These are phyloP conservation scores for Ditula angustiorana DNA, from an alignment of 2,888 invertebrate genomes.

Conservation along the genomic window DNA sequence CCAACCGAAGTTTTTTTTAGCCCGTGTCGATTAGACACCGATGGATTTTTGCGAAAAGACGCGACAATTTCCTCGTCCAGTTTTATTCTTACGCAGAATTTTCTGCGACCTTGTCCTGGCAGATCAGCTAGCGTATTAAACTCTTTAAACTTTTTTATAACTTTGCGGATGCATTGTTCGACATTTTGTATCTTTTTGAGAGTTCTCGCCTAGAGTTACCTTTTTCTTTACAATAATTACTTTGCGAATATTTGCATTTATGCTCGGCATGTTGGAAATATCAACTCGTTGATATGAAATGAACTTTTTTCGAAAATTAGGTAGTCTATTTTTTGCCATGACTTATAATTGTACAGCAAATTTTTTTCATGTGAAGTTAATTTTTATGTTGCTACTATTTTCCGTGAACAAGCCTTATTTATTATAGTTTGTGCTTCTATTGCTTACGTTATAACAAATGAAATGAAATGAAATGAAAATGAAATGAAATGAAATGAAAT, in stretches of 20 bases:
- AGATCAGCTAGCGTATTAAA: background rate
- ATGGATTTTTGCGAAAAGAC: background rate
- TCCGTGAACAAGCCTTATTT: background rate
- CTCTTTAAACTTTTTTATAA: background rate
- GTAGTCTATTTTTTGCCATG: background rate
- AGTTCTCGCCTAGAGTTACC: slow-evolving; percentile 1
- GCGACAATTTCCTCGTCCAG: background rate
- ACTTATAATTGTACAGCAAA: background rate
- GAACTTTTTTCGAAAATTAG: background rate
- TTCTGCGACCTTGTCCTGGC: slow-evolving; percentile 1
- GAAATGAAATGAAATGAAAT: no score
- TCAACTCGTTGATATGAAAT: background rate
- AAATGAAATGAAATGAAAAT: no score
- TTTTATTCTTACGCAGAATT: background rate
- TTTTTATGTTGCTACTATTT: slow-evolving; percentile 3
- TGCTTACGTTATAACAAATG: no score
- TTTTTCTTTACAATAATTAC: background rate
- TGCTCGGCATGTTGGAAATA: background rate
- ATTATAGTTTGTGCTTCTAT: no score
- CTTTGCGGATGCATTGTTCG: no score
- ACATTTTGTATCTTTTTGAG: background rate
- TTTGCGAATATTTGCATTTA: background rate
- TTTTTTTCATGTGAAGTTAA: background rate
- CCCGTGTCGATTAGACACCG: background rate
- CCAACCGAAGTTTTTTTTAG: background rate